Evolutionary conservation across 2,888 invertebrate species (phyloP).

Genomic region (Sarcophaga rosellei): DNA sequence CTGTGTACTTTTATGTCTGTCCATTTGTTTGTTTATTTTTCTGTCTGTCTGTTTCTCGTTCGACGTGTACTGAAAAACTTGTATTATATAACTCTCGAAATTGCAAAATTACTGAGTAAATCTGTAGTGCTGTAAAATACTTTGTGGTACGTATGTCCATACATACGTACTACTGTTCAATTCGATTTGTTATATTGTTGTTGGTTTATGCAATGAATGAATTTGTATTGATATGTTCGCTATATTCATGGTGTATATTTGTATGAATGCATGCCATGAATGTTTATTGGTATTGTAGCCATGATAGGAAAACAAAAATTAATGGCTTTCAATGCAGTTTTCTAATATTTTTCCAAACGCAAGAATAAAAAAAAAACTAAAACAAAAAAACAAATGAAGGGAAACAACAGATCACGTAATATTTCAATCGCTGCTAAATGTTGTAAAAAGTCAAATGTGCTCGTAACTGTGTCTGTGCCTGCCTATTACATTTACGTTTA

Average conservation of each 20-base stretch:
- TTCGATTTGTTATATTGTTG: no score
- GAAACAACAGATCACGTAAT: conserved; percentile 5
- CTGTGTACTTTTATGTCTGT: background rate
- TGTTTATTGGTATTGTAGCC: background rate
- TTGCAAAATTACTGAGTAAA: conserved; percentile 57
- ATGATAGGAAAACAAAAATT: conserved; percentile 53
- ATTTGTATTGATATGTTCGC: background rate
- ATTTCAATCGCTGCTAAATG: conserved; percentile 18
- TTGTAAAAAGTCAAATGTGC: background rate
- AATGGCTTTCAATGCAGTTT: conserved; percentile 51
- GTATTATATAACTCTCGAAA: conserved; percentile 37
- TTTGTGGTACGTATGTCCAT: background rate
- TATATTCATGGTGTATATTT: background rate
- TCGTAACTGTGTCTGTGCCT: no score
- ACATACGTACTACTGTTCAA: no score
- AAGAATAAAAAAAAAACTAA: background rate
- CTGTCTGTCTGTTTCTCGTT: conserved; percentile 8
- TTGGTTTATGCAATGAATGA: no score
- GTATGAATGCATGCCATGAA: background rate
- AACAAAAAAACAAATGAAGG: background rate
- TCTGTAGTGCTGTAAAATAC: conserved; percentile 14
- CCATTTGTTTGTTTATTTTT: background rate
- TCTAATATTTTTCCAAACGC: conserved; percentile 23
- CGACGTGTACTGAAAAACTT: conserved; percentile 29
- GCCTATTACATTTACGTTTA: no score